Evolutionary conservation across 2,888 invertebrate genomes (phyloP).

Genomic region (Neoscelio sp.): DNA sequence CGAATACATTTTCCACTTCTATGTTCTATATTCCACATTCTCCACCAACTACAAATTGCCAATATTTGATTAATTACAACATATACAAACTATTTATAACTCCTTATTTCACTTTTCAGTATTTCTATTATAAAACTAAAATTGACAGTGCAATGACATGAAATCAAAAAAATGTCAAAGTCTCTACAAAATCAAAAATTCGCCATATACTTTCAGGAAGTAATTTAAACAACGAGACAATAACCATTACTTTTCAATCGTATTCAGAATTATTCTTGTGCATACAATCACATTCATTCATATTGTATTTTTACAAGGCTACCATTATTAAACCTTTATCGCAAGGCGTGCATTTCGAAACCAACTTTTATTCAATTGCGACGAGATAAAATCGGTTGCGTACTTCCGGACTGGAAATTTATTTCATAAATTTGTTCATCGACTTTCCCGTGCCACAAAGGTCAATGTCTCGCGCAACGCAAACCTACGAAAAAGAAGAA

Average conservation of each 20-base stretch:
- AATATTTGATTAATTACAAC: too few relatives aligned
- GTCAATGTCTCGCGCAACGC: conserved; percentile 32
- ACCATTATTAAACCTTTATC: conserved; percentile 46
- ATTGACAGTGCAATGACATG: neutral
- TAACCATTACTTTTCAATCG: neutral
- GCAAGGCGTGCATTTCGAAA: conserved; percentile 35
- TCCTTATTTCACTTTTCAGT: too few relatives aligned
- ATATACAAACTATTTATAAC: too few relatives aligned
- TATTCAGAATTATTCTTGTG: conserved; percentile 23
- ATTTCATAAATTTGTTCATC: conserved; percentile 44
- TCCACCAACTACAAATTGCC: too few relatives aligned
- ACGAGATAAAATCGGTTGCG: conserved; percentile 45
- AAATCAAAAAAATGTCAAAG: neutral
- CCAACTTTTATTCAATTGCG: conserved; percentile 43
- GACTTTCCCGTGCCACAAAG: conserved; percentile 38
- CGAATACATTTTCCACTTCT: too few relatives aligned
- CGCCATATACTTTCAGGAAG: conserved; percentile 13
- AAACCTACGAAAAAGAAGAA: neutral
- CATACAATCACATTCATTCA: neutral
- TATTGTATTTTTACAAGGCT: conserved; percentile 40
- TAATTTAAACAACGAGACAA: neutral
- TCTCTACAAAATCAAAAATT: too few relatives aligned
- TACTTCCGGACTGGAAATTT: conserved; percentile 42
- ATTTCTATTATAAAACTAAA: neutral
- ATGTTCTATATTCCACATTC: too few relatives aligned